These are phyloP conservation scores for Hylia prasina DNA, from an alignment of 2,113 vertebrate genomes.

Conservation along the genomic window DNA sequence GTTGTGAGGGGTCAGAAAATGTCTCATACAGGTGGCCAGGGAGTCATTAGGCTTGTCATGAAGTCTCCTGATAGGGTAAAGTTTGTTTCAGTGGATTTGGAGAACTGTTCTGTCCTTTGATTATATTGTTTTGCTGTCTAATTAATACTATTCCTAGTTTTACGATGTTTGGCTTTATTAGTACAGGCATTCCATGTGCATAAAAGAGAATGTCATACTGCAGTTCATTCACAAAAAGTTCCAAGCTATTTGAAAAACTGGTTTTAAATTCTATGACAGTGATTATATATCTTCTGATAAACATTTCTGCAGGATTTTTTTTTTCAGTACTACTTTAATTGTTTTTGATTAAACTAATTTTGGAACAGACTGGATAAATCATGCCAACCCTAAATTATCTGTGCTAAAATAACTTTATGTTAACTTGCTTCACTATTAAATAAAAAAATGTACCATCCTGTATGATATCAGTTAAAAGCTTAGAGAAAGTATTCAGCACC, in stretches of 20 bases:
- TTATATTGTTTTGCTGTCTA: neutral
- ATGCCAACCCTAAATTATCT: neutral
- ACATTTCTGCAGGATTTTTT: neutral
- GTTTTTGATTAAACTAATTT: neutral
- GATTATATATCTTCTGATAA: neutral
- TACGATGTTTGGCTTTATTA: neutral
- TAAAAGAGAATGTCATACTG: neutral
- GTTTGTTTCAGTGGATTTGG: neutral
- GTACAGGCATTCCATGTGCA: neutral
- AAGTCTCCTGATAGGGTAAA: neutral
- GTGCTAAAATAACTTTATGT: neutral
- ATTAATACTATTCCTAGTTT: neutral
- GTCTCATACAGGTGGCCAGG: neutral
- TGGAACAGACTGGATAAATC: neutral
- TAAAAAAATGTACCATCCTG: neutral
- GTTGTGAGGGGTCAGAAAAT: neutral
- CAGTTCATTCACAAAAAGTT: neutral
- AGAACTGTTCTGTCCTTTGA: neutral
- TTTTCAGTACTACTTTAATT: neutral
- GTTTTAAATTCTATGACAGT: neutral
- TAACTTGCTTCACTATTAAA: neutral
- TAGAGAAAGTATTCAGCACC: neutral
- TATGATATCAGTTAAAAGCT: neutral
- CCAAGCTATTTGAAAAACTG: neutral
- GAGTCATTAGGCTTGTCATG: neutral